phyloP scores from a whole-genome alignment of 2,113 vertebrate genomes.

The Steatornis caripensis region DNA sequence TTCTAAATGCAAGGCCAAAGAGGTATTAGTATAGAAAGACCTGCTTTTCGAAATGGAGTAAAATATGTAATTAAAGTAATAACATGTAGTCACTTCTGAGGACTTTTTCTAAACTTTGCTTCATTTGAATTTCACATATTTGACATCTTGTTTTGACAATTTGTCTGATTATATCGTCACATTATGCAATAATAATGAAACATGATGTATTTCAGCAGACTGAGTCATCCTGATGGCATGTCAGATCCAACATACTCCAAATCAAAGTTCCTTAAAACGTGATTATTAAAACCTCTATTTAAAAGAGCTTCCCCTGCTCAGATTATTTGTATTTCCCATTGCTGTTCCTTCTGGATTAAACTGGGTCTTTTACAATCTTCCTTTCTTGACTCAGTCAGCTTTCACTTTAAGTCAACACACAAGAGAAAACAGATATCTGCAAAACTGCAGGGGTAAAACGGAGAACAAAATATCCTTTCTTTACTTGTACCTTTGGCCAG shows the following conservation, averaged over 20 bases:
- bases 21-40: background rate
- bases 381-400: background rate
- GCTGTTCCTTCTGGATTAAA: background rate
- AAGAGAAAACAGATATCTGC: background rate
- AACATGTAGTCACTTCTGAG: slow-evolving; percentile 7
- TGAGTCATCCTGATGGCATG: slow-evolving; percentile 41
- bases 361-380: background rate
- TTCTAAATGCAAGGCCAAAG: background rate
- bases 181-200: slow-evolving; percentile 56
- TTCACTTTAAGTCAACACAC: background rate
- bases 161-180: slow-evolving; percentile 51
- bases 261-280: slow-evolving; percentile 22
- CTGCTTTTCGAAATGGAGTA: background rate
- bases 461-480: background rate
- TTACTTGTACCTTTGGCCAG: background rate
- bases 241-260: slow-evolving; percentile 37
- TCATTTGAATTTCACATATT: slow-evolving; percentile 37
- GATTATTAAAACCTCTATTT: background rate
- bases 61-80: slow-evolving; percentile 27
- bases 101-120: slow-evolving; percentile 47
- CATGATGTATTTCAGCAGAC: slow-evolving; percentile 29
- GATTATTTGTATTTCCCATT: background rate
- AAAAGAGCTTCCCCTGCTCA: background rate
- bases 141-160: slow-evolving; percentile 64
- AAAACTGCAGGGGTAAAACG: background rate